These are phyloP conservation scores for Proteles cristata DNA, from an alignment of 2,113 vertebrate genomes.

Conservation along the genomic window DNA sequence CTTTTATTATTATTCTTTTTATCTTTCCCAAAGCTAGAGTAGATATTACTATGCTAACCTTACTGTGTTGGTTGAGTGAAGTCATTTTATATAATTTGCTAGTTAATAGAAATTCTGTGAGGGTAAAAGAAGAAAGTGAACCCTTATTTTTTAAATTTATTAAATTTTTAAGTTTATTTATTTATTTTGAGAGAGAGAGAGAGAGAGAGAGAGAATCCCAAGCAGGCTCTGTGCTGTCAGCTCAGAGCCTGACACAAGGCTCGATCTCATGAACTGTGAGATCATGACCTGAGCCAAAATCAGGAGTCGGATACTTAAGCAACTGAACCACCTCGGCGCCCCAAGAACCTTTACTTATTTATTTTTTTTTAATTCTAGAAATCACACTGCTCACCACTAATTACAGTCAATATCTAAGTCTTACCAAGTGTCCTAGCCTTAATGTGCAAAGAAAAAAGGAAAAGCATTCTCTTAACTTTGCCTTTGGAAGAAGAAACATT, in stretches of 20 bases:
- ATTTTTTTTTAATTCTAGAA: not conserved
- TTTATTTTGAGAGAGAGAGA: too few species aligned
- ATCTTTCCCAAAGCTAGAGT: not conserved
- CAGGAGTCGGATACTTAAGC: too few species aligned
- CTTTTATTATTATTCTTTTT: not conserved
- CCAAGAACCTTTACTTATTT: too few species aligned
- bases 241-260: too few species aligned
- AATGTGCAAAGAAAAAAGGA: not conserved
- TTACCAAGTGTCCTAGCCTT: not conserved
- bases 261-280: too few species aligned
- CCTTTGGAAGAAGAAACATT: not conserved
- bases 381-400: not conserved
- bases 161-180: too few species aligned
- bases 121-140: not conserved
- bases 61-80: not conserved
- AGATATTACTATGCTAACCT: not conserved
- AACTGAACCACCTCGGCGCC: too few species aligned
- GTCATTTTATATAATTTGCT: not conserved
- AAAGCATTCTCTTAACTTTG: not conserved
- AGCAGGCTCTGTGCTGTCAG: too few species aligned
- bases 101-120: not conserved
- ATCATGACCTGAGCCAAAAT: too few species aligned
- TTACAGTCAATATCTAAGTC: not conserved
- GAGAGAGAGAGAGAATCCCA: too few species aligned
- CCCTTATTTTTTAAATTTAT: not conserved